Evolutionary conservation across 2,888 invertebrate species (phyloP).

Genomic region (Habroteleia sp.): DNA sequence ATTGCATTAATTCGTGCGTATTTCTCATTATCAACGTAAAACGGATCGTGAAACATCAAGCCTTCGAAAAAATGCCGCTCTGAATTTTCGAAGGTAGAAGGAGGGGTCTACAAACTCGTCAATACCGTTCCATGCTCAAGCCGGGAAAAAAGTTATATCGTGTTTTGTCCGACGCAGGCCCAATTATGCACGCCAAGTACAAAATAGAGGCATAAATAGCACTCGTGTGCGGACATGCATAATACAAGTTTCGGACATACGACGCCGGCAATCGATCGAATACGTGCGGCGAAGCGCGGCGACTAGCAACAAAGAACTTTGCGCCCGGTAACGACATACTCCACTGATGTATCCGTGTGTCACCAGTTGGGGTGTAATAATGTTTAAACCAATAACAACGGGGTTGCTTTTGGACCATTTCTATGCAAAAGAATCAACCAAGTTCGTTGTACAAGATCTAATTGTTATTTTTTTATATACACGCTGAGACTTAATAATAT

Average conservation of each 20-base stretch:
- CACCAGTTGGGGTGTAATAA: slow-evolving; percentile 53
- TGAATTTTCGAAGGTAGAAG: slow-evolving; percentile 9
- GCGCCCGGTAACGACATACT: slow-evolving; percentile 60
- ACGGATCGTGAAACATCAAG: slow-evolving; percentile 31
- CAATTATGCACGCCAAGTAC: slow-evolving; percentile 47
- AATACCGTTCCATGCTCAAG: slow-evolving; percentile 11
- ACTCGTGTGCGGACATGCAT: slow-evolving; percentile 55
- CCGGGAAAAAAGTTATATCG: slow-evolving; percentile 17
- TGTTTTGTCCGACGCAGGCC: slow-evolving; percentile 33
- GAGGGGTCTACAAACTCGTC: slow-evolving; percentile 27
- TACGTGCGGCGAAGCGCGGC: slow-evolving; percentile 56
- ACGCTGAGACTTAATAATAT: too few species aligned
- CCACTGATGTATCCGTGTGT: slow-evolving; percentile 42
- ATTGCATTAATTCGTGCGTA: slow-evolving; percentile 28
- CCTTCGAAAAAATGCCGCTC: slow-evolving; percentile 22
- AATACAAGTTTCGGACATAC: slow-evolving; percentile 60
- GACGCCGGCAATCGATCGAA: slow-evolving; percentile 56
- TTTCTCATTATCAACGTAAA: slow-evolving; percentile 39
- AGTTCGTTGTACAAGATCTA: slow-evolving; percentile 4
- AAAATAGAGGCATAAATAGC: slow-evolving; percentile 45
- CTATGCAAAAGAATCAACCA: slow-evolving; percentile 8
- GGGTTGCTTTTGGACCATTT: slow-evolving; percentile 14
- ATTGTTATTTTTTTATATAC: too few species aligned
- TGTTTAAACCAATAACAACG: slow-evolving; percentile 45
- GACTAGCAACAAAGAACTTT: slow-evolving; percentile 62